These are phyloP conservation scores for Hanleya hanleyi DNA, from an alignment of 2,888 invertebrate genomes.

Conservation along the genomic window DNA sequence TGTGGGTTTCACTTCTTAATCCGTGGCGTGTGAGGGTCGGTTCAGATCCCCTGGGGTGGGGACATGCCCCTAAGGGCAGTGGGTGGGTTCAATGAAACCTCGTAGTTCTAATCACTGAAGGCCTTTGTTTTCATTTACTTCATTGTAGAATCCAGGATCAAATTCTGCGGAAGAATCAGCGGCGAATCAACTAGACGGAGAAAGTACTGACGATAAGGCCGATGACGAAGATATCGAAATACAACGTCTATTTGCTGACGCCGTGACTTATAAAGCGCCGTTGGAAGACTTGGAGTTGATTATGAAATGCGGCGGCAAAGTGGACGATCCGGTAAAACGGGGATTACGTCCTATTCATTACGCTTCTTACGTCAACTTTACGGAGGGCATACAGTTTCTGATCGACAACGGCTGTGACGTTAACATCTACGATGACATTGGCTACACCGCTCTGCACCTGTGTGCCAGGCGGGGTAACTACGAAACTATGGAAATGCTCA, in stretches of 20 bases:
- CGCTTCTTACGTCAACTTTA: constrained; percentile 88
- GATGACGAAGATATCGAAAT: constrained; percentile 64
- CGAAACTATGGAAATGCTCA: constrained; percentile 77
- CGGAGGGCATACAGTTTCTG: constrained; percentile 85
- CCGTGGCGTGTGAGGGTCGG: too few relatives aligned
- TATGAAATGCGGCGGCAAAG: constrained; percentile 83
- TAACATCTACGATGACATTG: constrained; percentile 85
- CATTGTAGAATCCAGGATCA: too few relatives aligned
- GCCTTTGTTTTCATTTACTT: too few relatives aligned
- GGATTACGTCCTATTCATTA: constrained; percentile 93
- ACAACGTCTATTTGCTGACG: constrained; percentile 90
- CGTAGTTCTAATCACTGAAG: too few relatives aligned
- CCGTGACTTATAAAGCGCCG: constrained; percentile 90
- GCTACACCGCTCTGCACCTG: constrained; percentile 91
- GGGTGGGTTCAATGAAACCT: too few relatives aligned
- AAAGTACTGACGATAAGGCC: too few relatives aligned
- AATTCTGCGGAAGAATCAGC: too few relatives aligned
- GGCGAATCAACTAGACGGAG: too few relatives aligned
- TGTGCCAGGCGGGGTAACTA: constrained; percentile 89
- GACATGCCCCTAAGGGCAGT: too few relatives aligned
- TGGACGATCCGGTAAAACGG: constrained; percentile 87
- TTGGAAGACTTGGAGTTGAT: constrained; percentile 90
- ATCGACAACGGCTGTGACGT: constrained; percentile 80
- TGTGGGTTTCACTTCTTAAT: too few relatives aligned
- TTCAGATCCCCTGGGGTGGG: too few relatives aligned